These are phyloP conservation scores for Danaus plexippus DNA, from an alignment of 1,140 invertebrate genomes.

Conservation along the genomic window DNA sequence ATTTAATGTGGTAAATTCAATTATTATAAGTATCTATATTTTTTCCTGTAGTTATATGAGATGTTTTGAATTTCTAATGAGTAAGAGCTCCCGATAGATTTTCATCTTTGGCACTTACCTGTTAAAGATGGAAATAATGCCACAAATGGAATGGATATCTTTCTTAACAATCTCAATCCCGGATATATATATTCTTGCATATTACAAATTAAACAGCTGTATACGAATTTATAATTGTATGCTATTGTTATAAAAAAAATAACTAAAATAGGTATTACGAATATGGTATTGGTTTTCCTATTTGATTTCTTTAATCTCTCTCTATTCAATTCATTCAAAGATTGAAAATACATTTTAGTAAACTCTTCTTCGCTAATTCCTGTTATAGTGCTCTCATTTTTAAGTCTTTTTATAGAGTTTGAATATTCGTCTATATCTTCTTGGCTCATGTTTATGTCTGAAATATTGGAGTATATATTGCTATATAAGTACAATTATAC, in stretches of 20 bases:
- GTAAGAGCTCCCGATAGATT: no score
- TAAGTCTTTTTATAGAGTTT: slow-evolving; percentile 37
- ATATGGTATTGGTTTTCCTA: slow-evolving; percentile 5
- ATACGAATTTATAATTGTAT: slow-evolving; percentile 61
- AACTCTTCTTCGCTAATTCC: slow-evolving; percentile 71
- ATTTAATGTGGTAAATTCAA: no score
- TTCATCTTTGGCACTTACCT: slow-evolving; percentile 55
- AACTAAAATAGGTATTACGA: slow-evolving; percentile 1
- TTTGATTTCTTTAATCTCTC: slow-evolving; percentile 8
- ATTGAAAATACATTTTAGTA: slow-evolving; percentile 68
- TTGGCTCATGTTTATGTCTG: slow-evolving; percentile 3
- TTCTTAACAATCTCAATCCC: slow-evolving; percentile 74
- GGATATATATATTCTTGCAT: slow-evolving; percentile 81
- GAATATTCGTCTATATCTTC: slow-evolving; percentile 43
- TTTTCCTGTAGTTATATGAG: no score
- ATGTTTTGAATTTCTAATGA: no score
- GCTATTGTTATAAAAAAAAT: slow-evolving; percentile 12
- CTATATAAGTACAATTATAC: no score
- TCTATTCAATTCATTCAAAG: slow-evolving; percentile 56
- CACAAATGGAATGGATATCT: slow-evolving; percentile 76
- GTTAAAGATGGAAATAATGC: slow-evolving; percentile 75
- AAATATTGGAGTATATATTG: no score
- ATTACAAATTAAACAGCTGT: slow-evolving; percentile 73
- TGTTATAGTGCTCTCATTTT: slow-evolving; percentile 31
- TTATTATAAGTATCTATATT: no score